Evolutionary conservation across 2,113 vertebrate species (phyloP), one percentile per base, ranked within the genome.

Genomic region (Vidua chalybeata): DNA sequence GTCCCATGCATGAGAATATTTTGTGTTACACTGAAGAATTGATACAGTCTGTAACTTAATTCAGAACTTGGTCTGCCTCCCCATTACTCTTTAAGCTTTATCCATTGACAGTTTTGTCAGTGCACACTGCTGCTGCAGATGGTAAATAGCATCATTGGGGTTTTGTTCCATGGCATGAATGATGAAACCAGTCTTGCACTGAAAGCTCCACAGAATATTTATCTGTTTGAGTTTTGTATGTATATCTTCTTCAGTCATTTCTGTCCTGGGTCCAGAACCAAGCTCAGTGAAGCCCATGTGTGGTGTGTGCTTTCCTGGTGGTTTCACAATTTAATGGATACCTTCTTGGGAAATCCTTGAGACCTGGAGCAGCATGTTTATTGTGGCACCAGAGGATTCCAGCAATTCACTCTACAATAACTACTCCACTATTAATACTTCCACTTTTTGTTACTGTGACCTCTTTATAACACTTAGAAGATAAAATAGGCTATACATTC

Each of bases 121-220:
- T 63, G 2, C 31, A 59, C 0, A 0, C 28, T 74, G 11, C 28
- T 91, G 72, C 51, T 87, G n/a, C 1, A 2, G 43, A 11, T 46
- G 7, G 15, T 84, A 30, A 74, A 58, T 39, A 7, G 35, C 16
- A 8, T 41, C 11, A 2, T 33, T 78, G 20, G 18, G 43, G 6
- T 43, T 87, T 78, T 63, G 27, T 84, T 93, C 41, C 2, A 0
- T 46, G 43, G 52, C 22, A 4, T 37, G 45, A 43, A 43, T 2
- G 0, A 2, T 35, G 69, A 87, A 77, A 46, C 12, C 26, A 80
- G 28, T 28, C 33, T 33, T 15, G 12, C 26, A 30, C 52, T 67
- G 19, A 63, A 84, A 84, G 26, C 31, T 80, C 19, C 0, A 0
- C 37, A 58, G 73, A 81, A 37, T 2, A 2, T 68, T 51, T n/a